Base-by-base conservation (phyloP, 2,797 vertebrate species). In the Tangara arthus region DNA sequence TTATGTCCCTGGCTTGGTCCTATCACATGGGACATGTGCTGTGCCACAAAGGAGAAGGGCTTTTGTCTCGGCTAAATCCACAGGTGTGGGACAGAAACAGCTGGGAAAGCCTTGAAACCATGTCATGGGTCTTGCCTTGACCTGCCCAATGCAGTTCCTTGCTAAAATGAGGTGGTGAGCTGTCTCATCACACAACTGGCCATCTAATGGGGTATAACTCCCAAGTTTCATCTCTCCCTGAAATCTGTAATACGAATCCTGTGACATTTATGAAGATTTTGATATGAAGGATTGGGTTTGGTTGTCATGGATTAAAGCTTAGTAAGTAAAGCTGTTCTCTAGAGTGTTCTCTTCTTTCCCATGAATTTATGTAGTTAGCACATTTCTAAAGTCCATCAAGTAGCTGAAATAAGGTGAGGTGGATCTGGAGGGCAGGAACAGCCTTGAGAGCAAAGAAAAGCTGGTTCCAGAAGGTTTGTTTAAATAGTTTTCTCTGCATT, bases 101-200 rank as follows among this genome's bases (percentile, higher is more conserved):
- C 17, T 66, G 24, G 23, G 13, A 65, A 82, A 65, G 8, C 13
- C 76, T 44, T 84, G n/a, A 20, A 41, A 3, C 4, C 0, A 0
- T 44, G 13, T 44, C 7, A 30, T 16, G 28, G 13, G 17, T 60
- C 34, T 37, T 72, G 23, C 34, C 34, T 87, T 89, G 41, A 89
- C 28, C 24, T 32, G 11, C 3, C 11, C 19, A 60, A 5, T 4
- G 23, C n/a, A 28, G 4, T 44, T 82, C 27, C 35, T 50, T 79
- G 13, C 15, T 79, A 41, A 79, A 82, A 84, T 2, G 0, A 16
- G 11, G 23, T 16, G 9, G 14, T 57, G 57, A 71, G 15, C 11
- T 34, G 16, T 44, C 11, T 41, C 19, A 37, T 23, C 5, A 0
- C 13, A 12, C 13, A 66, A 7, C 12, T 55, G 18, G 2, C 1